phyloP scores from a whole-genome alignment of 1,140 invertebrate species.

The Heliothis virescens region DNA sequence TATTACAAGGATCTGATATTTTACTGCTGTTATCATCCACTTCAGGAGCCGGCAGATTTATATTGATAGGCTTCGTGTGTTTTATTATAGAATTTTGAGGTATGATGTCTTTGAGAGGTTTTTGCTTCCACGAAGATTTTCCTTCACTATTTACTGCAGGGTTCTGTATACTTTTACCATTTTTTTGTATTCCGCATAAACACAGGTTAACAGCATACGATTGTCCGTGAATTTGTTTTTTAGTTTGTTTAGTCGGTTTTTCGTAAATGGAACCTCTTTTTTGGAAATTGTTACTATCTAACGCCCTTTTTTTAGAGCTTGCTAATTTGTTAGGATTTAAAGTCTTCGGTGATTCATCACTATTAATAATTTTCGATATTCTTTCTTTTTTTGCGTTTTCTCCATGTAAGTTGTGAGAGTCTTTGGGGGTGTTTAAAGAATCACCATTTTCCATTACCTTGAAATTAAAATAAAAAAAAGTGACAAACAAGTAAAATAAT shows the following conservation, averaged over 20 bases:
- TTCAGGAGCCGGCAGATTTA: conserved; percentile 15
- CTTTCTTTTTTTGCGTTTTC: conserved; percentile 10
- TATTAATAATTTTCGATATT: not conserved
- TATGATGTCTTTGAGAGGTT: conserved; percentile 49
- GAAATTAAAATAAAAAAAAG: not conserved
- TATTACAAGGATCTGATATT: conserved; percentile 54
- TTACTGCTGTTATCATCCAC: not conserved
- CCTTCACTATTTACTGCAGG: conserved; percentile 6
- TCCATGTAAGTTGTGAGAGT: not conserved
- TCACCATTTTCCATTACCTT: conserved; percentile 21
- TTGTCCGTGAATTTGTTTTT: conserved; percentile 52
- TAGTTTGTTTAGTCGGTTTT: conserved; percentile 30
- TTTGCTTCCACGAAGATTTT: conserved; percentile 48
- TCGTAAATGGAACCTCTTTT: conserved; percentile 7
- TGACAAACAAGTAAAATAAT: not conserved
- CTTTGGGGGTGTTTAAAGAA: not conserved
- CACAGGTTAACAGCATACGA: conserved; percentile 75
- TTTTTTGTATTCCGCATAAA: conserved; percentile 60
- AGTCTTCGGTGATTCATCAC: not conserved
- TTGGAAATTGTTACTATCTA: not conserved
- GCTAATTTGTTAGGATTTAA: not conserved
- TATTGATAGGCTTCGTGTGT: conserved; percentile 60
- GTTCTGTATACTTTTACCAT: conserved; percentile 41
- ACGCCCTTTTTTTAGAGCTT: not conserved
- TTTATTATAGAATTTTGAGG: conserved; percentile 55